A percentile compares a stretch with the other conserved stretches of the same genome.
Evolutionary conservation across 2,888 invertebrate species (phyloP).

Genomic region (Athalia rosae): DNA sequence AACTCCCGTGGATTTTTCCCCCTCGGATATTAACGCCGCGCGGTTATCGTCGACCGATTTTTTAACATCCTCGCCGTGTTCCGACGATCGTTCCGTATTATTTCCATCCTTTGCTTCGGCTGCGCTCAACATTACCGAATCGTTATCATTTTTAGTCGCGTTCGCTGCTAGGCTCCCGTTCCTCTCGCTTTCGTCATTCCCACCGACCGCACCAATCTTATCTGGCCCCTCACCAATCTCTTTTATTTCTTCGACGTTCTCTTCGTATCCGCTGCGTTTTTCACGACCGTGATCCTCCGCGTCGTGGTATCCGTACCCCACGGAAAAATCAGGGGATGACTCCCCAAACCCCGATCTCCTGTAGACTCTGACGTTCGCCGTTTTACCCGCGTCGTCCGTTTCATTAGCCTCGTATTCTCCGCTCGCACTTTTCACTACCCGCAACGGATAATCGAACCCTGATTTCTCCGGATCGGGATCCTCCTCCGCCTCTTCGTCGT

Average conservation of each 20-base stretch:
- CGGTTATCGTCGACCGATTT: slow-evolving; percentile 20
- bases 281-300: neutral
- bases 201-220: slow-evolving; percentile 13
- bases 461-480: slow-evolving; percentile 18
- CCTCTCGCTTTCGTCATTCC: neutral
- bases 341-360: slow-evolving; percentile 50
- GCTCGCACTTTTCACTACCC: slow-evolving; percentile 47
- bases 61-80: neutral
- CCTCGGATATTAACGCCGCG: neutral
- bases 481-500: slow-evolving; percentile 45
- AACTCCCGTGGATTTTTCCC: neutral
- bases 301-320: neutral
- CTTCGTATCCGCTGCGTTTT: slow-evolving; percentile 11
- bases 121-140: neutral
- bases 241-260: slow-evolving; percentile 18
- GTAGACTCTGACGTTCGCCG: slow-evolving; percentile 43
- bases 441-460: slow-evolving; percentile 42
- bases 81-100: too few relatives aligned
- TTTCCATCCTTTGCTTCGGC: neutral
- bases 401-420: slow-evolving; percentile 27
- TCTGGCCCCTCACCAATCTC: neutral
- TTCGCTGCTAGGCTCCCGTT: slow-evolving; percentile 14
- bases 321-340: slow-evolving; percentile 46
- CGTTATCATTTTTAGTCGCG: slow-evolving; percentile 14
- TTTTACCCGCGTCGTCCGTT: slow-evolving; percentile 11